These are phyloP conservation scores for Tipula confusa DNA, from an alignment of 2,888 invertebrate species.

Conservation along the genomic window DNA sequence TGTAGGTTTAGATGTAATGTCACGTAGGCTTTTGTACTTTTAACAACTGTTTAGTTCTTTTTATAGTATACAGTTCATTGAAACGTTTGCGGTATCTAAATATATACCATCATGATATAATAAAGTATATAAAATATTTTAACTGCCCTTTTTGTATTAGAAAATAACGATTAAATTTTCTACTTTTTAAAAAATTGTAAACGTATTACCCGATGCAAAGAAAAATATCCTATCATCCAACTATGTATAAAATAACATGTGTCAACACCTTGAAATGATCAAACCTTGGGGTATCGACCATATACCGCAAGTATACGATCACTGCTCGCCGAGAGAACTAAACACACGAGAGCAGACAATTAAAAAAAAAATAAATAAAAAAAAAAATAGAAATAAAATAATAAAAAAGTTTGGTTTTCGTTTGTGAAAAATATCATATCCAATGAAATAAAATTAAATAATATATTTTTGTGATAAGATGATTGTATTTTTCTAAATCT, in stretches of 20 bases:
- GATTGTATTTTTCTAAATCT: slow-evolving; percentile 20
- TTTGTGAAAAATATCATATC: slow-evolving; percentile 8
- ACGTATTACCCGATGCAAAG: neutral
- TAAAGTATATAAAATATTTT: no score
- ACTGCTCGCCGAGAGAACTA: slow-evolving; percentile 26
- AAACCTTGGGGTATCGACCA: slow-evolving; percentile 29
- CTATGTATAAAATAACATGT: neutral
- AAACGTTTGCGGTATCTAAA: no score
- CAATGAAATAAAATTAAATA: neutral
- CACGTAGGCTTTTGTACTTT: neutral
- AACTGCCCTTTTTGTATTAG: no score
- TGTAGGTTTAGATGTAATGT: neutral
- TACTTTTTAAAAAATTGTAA: no score
- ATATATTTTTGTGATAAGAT: slow-evolving; percentile 14
- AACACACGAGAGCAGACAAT: slow-evolving; percentile 28
- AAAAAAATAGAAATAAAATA: neutral
- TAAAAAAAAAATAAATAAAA: neutral
- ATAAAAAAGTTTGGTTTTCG: neutral
- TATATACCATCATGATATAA: no score
- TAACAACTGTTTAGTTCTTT: no score
- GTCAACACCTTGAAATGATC: slow-evolving; percentile 26
- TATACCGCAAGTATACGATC: slow-evolving; percentile 29
- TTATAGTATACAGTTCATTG: no score
- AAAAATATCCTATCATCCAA: neutral
- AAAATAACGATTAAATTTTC: no score